Percentiles rank a stretch among this genome's conserved stretches.
phyloP scores from a whole-genome alignment of 2,113 vertebrate species.

The Odobenus rosmarus region DNA sequence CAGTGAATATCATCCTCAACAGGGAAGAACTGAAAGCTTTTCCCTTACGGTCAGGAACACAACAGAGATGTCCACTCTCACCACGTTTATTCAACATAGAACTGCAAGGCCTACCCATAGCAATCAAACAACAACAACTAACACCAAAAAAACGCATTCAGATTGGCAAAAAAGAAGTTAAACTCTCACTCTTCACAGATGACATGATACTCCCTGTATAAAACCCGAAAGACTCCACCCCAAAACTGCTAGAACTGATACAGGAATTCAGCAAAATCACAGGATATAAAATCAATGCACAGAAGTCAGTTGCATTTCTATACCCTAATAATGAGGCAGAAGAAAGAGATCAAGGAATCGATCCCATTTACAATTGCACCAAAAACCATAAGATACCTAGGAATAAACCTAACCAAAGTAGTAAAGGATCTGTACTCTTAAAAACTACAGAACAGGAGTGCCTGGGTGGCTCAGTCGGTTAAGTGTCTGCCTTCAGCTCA shows the following conservation, averaged over 20 bases:
- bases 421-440: background rate
- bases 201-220: background rate
- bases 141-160: background rate
- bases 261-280: too few species aligned
- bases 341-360: too few species aligned
- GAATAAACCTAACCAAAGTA: background rate
- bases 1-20: background rate
- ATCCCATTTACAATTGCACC: too few species aligned
- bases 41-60: background rate
- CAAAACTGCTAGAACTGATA: background rate
- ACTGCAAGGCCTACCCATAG: background rate
- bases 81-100: background rate
- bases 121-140: background rate
- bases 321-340: too few species aligned
- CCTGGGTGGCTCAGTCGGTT: too few species aligned
- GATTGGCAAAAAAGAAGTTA: background rate
- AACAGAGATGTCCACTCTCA: background rate
- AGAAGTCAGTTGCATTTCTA: too few species aligned
- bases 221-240: background rate
- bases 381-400: too few species aligned
- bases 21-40: background rate
- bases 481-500: too few species aligned
- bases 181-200: background rate
- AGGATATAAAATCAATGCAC: too few species aligned
- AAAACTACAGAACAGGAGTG: background rate